phyloP scores from a whole-genome alignment of 2,113 vertebrate genomes.

The Pipra filicauda region DNA sequence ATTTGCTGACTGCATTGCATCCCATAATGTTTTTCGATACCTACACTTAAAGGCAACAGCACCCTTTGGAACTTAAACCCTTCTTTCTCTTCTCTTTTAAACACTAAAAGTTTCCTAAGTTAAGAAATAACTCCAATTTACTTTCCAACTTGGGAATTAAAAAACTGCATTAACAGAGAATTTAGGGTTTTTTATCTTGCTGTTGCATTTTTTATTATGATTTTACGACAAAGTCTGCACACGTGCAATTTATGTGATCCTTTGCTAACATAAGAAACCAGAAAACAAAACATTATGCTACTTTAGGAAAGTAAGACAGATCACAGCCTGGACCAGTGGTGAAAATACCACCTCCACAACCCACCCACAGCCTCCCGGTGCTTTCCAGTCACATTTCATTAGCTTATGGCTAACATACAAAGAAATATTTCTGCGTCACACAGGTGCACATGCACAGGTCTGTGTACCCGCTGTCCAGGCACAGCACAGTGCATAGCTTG shows the following conservation, averaged over 20 bases:
- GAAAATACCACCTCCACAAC: not conserved
- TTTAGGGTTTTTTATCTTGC: not conserved
- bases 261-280: not conserved
- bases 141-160: not conserved
- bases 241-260: not conserved
- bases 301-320: not conserved
- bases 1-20: not conserved
- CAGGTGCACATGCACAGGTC: fast-evolving
- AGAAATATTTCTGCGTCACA: fast-evolving
- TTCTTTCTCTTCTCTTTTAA: not conserved
- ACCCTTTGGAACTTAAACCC: not conserved
- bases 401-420: not conserved
- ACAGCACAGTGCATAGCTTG: fast-evolving
- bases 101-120: not conserved
- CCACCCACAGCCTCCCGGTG: fast-evolving
- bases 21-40: not conserved
- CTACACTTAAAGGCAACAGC: not conserved
- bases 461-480: fast-evolving
- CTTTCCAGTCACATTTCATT: not conserved
- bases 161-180: not conserved
- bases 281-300: not conserved
- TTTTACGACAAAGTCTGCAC: not conserved
- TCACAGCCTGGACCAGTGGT: not conserved
- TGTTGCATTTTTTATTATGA: not conserved
- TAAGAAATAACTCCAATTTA: not conserved